Conservation (phyloP, 2,113 vertebrate species). For the Sterrhoptilus dennistouni region DNA sequence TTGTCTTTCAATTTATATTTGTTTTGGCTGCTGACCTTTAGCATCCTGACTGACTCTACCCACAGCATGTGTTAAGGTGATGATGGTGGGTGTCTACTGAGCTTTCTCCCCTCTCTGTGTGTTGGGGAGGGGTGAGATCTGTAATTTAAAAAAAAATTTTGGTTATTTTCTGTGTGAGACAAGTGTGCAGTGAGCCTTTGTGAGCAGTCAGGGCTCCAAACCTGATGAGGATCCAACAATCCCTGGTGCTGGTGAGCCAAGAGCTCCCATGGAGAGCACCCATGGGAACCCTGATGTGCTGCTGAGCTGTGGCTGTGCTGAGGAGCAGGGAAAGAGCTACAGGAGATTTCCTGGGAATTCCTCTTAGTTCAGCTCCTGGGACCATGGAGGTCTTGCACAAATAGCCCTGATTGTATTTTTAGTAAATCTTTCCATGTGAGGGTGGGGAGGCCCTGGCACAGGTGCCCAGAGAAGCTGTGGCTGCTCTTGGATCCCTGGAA, state of each 20-base stretch:
- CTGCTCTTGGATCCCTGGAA: not conserved
- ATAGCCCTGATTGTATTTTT: not conserved
- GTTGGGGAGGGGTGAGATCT: not conserved
- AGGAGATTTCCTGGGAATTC: not conserved
- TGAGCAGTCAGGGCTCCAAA: not conserved
- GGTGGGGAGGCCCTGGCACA: not conserved
- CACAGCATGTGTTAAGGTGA: not conserved
- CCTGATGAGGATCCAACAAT: not conserved
- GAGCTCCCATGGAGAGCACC: not conserved
- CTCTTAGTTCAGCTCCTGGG: not conserved
- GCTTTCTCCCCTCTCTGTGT: not conserved
- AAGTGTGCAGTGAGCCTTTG: not conserved
- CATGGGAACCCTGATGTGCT: not conserved
- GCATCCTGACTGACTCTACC: not conserved
- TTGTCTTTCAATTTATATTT: not conserved
- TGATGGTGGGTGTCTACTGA: not conserved
- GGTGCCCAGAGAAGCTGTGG: not conserved
- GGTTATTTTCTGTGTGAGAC: not conserved
- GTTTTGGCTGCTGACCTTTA: not conserved
- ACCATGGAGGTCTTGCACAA: fast-evolving
- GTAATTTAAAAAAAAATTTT: fast-evolving
- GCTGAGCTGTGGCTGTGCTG: not conserved
- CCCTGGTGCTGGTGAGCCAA: not conserved
- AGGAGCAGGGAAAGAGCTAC: not conserved
- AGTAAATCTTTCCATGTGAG: not conserved